Conservation (phyloP, 2,888 invertebrate genomes). For the Callimorpha dominula region DNA sequence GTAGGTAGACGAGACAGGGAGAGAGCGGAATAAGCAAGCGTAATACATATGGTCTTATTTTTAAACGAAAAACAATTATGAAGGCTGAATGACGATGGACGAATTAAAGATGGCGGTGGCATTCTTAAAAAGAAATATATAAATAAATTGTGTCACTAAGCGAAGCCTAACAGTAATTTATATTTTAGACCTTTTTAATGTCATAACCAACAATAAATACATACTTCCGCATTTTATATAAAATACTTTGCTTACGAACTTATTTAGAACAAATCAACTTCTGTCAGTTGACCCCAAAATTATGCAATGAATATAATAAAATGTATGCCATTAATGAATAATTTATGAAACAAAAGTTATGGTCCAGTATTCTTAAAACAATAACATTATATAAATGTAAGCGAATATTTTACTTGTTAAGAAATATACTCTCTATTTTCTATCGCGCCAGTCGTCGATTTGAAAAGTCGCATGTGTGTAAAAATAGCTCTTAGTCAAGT, state of each 20-base stretch:
- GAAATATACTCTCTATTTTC: too few relatives aligned
- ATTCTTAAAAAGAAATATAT: not conserved
- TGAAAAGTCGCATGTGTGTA: not conserved
- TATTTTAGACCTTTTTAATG: not conserved
- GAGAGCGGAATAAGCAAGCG: too few relatives aligned
- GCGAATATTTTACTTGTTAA: not conserved
- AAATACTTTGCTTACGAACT: not conserved
- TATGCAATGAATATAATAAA: slow-evolving; percentile 10
- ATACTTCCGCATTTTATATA: not conserved
- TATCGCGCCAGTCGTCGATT: not conserved
- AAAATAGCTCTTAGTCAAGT: not conserved
- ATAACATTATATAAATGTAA: not conserved
- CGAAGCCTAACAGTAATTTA: not conserved
- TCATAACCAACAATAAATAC: not conserved
- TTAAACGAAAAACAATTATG: too few relatives aligned
- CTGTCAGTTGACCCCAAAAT: not conserved
- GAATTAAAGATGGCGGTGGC: too few relatives aligned
- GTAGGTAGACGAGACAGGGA: too few relatives aligned
- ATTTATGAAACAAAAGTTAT: slow-evolving; percentile 25
- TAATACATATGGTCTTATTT: too few relatives aligned
- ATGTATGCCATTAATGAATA: slow-evolving; percentile 25
- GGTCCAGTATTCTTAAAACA: not conserved
- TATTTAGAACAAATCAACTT: not conserved
- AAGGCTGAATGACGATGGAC: too few relatives aligned
- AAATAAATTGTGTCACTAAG: not conserved